Base-by-base conservation (phyloP, 2,797 vertebrate genomes). In the Trachurus trachurus region DNA sequence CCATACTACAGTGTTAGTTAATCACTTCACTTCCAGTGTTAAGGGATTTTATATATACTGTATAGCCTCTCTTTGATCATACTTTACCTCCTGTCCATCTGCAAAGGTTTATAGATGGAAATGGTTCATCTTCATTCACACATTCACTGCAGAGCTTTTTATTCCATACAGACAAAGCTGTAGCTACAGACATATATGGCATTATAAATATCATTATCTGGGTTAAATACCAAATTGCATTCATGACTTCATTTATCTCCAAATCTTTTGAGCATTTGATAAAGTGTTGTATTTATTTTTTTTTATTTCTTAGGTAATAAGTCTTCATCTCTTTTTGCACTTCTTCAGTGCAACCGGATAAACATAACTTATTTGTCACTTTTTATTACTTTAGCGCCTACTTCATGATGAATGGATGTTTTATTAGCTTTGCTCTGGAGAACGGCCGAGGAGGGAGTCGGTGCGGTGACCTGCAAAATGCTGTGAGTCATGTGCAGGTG, bases 331-430 rank as follows among this genome's bases (percentile, higher is more conserved):
- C 9, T 11, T 45, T 61, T 13, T 22, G 66, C 0, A 40, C 16
- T 83, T 73, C 47, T 21, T 31, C 37, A 34, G 47, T 31, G 13
- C 2, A 21, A 15, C 0, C 42, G 0, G 17, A 42, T 57, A 39
- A 34, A 76, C 70, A 77, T 66, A 66, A 49, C 10, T 22, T 21
- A n/a, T 47, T 34, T 34, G 19, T 22, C 47, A 0, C 44, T 26
- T 52, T 26, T 26, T 26, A 57, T 37, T 68, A 19, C 22, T 60
- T 49, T n/a, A 53, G 34, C 53, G 66, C 39, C 60, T 67, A 34
- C 57, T 69, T 44, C 11, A 31, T 70, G 65, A 76, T 76, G 15
- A 76, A 84, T 60, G 11, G 63, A 21, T 42, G 6, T 63, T 10
- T 60, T 34, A 69, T 66, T 80, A 58, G 29, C 29, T 26, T 39